phyloP scores from a whole-genome alignment of 23 tunicate species.

The Oikopleura dioica region DNA sequence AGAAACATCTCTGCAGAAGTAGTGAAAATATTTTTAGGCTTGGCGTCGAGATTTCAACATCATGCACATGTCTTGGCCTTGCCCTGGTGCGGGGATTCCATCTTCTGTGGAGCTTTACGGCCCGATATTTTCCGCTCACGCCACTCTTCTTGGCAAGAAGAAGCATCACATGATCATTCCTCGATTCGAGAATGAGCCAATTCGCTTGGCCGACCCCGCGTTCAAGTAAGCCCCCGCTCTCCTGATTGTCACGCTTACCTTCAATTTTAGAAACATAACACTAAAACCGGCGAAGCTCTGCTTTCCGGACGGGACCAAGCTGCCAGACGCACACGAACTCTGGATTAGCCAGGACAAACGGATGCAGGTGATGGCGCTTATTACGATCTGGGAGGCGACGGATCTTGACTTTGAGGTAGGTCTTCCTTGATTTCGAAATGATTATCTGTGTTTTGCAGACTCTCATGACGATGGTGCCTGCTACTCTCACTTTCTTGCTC shows the following conservation, averaged over 20 bases:
- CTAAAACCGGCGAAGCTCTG: too few relatives aligned
- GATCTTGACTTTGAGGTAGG: conserved; percentile 4
- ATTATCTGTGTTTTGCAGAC: too few relatives aligned
- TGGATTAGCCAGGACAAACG: not conserved
- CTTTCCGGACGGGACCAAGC: not conserved
- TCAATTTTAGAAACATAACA: not conserved
- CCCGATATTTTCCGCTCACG: conserved; percentile 9
- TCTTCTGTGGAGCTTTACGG: not conserved
- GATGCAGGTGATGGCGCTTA: not conserved
- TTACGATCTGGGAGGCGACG: conserved; percentile 10
- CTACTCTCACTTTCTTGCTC: not conserved
- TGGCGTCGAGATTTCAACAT: conserved; percentile 8
- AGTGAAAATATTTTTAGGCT: not conserved
- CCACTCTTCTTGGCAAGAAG: not conserved
- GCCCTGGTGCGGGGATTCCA: not conserved
- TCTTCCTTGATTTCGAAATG: too few relatives aligned
- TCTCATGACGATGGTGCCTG: conserved; percentile 1
- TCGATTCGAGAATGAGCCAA: not conserved
- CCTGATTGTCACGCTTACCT: too few relatives aligned
- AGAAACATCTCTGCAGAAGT: too few relatives aligned
- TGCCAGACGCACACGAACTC: conserved; percentile 2
- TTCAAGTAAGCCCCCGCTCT: too few relatives aligned
- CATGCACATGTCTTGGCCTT: conserved; percentile 11
- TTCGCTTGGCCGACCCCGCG: not conserved
- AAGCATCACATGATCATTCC: conserved; percentile 2